Conservation (phyloP, 2,797 vertebrate genomes). For the Amblyraja radiata region DNA sequence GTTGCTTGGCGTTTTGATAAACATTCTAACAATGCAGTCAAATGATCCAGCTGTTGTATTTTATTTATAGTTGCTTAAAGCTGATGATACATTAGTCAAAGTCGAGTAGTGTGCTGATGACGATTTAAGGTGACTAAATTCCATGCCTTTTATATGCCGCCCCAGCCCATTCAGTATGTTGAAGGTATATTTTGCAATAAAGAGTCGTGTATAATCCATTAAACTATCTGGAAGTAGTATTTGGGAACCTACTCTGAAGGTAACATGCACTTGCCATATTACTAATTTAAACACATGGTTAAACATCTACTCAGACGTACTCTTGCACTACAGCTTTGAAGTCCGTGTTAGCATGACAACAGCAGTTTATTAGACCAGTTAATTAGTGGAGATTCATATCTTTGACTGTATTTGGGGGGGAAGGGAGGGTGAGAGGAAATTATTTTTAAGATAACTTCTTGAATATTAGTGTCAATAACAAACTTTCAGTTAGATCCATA, state of each 20-base stretch:
- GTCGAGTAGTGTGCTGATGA: too few relatives aligned
- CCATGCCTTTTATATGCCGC: background rate
- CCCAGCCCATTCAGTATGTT: background rate
- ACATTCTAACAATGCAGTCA: background rate
- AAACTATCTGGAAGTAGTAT: background rate
- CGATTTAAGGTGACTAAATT: background rate
- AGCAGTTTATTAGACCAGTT: background rate
- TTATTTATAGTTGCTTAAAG: background rate
- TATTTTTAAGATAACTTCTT: background rate
- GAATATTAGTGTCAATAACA: background rate
- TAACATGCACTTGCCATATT: background rate
- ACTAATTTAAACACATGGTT: background rate
- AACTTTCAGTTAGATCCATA: too few relatives aligned
- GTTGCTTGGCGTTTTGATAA: background rate
- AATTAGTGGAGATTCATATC: too few relatives aligned
- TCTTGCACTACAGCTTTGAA: background rate
- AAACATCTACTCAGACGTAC: background rate
- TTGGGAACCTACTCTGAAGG: background rate
- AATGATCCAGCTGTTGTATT: background rate
- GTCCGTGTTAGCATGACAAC: background rate
- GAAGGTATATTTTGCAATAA: too few relatives aligned
- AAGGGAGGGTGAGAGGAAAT: background rate
- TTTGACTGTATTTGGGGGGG: too few relatives aligned
- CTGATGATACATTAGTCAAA: background rate
- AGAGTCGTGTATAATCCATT: too few relatives aligned